A percentile compares a stretch with the other conserved stretches of the same genome.
These are phyloP conservation scores for Phyllotreta striolata DNA, from an alignment of 2,888 invertebrate genomes.

Conservation along the genomic window DNA sequence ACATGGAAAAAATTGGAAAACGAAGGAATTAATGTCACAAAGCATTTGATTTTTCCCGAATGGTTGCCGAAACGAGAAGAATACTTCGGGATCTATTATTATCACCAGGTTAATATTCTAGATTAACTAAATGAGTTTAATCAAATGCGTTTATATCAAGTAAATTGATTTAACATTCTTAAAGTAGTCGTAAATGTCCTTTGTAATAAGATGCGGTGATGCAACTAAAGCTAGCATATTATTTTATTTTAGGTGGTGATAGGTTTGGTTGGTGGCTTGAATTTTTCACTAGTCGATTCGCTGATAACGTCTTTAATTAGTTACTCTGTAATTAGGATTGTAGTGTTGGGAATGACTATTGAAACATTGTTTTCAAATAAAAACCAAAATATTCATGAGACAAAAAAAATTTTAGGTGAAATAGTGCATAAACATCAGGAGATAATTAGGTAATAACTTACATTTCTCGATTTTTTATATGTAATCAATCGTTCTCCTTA, in stretches of 20 bases:
- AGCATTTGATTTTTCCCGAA: not conserved
- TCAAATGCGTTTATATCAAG: too few relatives aligned
- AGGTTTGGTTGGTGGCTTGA: conserved; percentile 1
- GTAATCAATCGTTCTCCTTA: not conserved
- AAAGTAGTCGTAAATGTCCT: too few relatives aligned
- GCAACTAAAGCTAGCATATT: not conserved
- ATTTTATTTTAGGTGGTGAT: not conserved
- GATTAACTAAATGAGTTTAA: too few relatives aligned
- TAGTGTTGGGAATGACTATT: not conserved
- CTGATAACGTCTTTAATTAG: not conserved
- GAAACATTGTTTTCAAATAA: conserved; percentile 8
- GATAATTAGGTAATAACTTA: conserved; percentile 1
- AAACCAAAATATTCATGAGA: not conserved
- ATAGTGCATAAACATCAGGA: not conserved
- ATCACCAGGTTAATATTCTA: not conserved
- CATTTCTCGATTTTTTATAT: not conserved
- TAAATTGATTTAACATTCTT: too few relatives aligned
- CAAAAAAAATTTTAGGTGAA: not conserved
- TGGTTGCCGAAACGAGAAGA: not conserved
- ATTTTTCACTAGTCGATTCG: not conserved
- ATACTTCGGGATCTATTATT: conserved; percentile 1
- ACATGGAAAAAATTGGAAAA: not conserved
- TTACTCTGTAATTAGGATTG: not conserved
- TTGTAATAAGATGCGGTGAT: too few relatives aligned
- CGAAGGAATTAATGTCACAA: not conserved